Percentiles rank a stretch among this genome's conserved stretches.
Conservation (phyloP, 2,888 invertebrate species). For the Laspeyria flexula region DNA sequence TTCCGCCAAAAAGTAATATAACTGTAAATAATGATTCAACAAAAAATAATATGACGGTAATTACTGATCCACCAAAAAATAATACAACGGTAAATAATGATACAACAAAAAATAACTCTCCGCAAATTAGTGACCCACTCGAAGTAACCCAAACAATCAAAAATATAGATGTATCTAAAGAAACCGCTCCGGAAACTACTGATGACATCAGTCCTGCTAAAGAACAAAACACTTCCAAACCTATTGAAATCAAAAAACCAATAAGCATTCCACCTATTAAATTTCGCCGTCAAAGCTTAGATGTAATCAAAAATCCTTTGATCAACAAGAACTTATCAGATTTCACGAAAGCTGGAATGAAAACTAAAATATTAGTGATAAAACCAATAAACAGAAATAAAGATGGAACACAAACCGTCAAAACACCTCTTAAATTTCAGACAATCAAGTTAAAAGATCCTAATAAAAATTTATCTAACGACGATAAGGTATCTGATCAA, state of each 20-base stretch:
- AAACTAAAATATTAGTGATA: constrained; percentile 80
- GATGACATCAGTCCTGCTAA: constrained; percentile 9
- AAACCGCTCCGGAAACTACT: constrained; percentile 10
- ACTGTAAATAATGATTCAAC: constrained; percentile 8
- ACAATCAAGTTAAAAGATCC: constrained; percentile 90
- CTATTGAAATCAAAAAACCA: constrained; percentile 44
- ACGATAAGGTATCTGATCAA: constrained; percentile 68
- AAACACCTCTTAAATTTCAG: constrained; percentile 71
- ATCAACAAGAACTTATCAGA: constrained; percentile 77
- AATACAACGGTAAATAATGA: constrained; percentile 6
- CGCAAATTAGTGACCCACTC: background rate
- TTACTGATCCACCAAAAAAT: constrained; percentile 8
- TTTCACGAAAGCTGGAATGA: constrained; percentile 77
- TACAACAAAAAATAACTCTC: constrained; percentile 22
- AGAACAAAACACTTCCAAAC: constrained; percentile 32
- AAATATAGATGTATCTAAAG: constrained; percentile 23
- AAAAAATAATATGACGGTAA: constrained; percentile 25
- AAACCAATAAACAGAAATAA: constrained; percentile 76
- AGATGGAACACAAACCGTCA: constrained; percentile 60
- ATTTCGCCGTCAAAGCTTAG: constrained; percentile 72
- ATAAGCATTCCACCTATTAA: constrained; percentile 68
- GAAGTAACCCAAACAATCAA: constrained; percentile 8
- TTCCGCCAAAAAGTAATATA: constrained; percentile 9
- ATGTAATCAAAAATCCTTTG: constrained; percentile 75
- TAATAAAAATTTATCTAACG: constrained; percentile 56